These are phyloP conservation scores for Megaceryle maxima DNA, from an alignment of 2,113 vertebrate genomes.

Conservation along the genomic window DNA sequence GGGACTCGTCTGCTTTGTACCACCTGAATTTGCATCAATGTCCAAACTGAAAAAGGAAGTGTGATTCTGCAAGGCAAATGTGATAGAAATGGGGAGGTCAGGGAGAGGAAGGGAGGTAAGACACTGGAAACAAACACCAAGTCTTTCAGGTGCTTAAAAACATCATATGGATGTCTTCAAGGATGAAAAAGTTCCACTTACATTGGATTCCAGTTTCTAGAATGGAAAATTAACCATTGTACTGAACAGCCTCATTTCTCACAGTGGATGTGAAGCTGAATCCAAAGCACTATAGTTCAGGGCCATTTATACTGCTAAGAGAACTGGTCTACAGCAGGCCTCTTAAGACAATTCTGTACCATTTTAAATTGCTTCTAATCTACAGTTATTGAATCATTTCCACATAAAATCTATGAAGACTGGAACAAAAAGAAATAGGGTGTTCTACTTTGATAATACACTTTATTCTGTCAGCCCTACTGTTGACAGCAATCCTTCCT, in stretches of 20 bases:
- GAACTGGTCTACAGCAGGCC: not conserved
- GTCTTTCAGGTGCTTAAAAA: not conserved
- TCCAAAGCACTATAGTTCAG: not conserved
- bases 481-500: not conserved
- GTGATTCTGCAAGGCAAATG: not conserved
- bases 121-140: not conserved
- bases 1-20: not conserved
- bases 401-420: not conserved
- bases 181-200: not conserved
- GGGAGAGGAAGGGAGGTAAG: not conserved
- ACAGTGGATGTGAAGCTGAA: not conserved
- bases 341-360: not conserved
- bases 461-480: not conserved
- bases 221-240: not conserved
- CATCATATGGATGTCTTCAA: no score
- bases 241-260: not conserved
- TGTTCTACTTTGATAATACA: not conserved
- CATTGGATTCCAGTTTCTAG: not conserved
- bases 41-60: not conserved
- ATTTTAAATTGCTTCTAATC: not conserved
- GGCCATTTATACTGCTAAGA: not conserved
- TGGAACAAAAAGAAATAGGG: not conserved
- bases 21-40: not conserved
- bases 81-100: rapidly evolving
- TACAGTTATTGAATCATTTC: not conserved